Base-by-base conservation (phyloP, 2,113 vertebrate genomes). In the Tapirus terrestris region DNA sequence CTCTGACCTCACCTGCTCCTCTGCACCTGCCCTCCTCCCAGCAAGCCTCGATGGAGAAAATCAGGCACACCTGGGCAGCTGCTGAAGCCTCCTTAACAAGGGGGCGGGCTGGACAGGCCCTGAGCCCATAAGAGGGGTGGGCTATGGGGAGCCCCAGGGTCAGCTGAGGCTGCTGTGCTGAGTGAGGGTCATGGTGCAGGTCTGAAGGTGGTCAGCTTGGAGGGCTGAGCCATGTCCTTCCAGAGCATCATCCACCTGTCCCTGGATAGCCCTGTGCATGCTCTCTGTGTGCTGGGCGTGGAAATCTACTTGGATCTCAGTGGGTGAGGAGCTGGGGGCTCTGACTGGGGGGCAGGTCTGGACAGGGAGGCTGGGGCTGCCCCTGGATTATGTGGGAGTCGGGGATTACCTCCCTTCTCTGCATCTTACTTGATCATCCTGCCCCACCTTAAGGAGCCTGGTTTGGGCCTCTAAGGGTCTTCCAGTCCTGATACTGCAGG, bases 291-390 rank as follows among this genome's bases (percentile, higher is more conserved):
- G 73, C 91, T 99, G 92, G 98, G 98, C 95, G 91, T 70, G 0
- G 98, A 98, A 58, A 84, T 98, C 58, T 95, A 80, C 87, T 70
- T 99, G 43, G 98, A 99, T 0, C 1, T 98, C 88, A 79, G 31
- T 0, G 92, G 98, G 99, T 99, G 80, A 98, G 98, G 0, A 5
- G 1, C 14, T 16, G 17, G 20, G 60, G 77, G 21, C 0, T 21
- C 17, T 17, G 60, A 3, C 14, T 18, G 18, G 14, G 8, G 14
- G 43, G 7, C 14, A 8, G 58, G 72, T 23, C 12, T 2, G 4
- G 25, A 6, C 3, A 21, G 53, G 53, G 75, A 75, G 27, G 68
- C 39, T 0, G 75, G 51, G 29, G 27, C 33, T 29, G 0, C 18
- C 63, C 27, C 39, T 8, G 2, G 27, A 0, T n/a, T 13, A 23